A percentile compares a stretch with the other conserved stretches of the same genome.
Evolutionary conservation across 2,888 invertebrate genomes (phyloP).

Genomic region (Cataglyphis cursor): DNA sequence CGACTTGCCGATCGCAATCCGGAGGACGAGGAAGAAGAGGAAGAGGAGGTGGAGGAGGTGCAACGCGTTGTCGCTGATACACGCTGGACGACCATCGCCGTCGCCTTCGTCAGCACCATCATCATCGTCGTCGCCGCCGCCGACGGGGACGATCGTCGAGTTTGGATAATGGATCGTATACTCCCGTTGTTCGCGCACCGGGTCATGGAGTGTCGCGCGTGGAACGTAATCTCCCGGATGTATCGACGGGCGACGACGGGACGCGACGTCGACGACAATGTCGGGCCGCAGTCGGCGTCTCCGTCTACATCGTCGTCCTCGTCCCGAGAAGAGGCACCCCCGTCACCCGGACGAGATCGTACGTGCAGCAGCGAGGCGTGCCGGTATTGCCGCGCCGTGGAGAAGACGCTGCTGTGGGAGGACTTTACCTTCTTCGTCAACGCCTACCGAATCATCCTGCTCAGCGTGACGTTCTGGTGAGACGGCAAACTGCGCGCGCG

Average conservation of each 20-base stretch:
- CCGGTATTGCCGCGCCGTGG: constrained; percentile 76
- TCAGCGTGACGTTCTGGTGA: constrained; percentile 84
- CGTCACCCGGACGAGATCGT: constrained; percentile 41
- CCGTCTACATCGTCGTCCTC: constrained; percentile 44
- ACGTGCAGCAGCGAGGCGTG: constrained; percentile 48
- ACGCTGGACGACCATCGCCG: constrained; percentile 33
- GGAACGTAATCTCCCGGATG: constrained; percentile 1
- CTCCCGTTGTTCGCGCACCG: background rate
- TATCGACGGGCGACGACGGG: constrained; percentile 75
- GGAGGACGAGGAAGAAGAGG: background rate
- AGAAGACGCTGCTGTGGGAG: constrained; percentile 83
- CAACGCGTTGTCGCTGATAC: background rate
- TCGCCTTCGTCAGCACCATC: background rate
- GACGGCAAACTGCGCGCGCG: constrained; percentile 55
- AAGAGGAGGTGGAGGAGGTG: background rate
- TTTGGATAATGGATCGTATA: constrained; percentile 4
- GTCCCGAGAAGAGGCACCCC: constrained; percentile 29
- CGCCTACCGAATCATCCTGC: constrained; percentile 81
- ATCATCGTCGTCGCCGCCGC: background rate
- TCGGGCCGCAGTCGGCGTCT: constrained; percentile 38
- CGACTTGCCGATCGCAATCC: background rate
- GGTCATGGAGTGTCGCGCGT: background rate
- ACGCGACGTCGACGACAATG: constrained; percentile 62
- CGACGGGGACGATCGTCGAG: constrained; percentile 15
- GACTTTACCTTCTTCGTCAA: constrained; percentile 79